phyloP scores from a whole-genome alignment of 2,888 invertebrate genomes.

The Papilio demoleus region DNA sequence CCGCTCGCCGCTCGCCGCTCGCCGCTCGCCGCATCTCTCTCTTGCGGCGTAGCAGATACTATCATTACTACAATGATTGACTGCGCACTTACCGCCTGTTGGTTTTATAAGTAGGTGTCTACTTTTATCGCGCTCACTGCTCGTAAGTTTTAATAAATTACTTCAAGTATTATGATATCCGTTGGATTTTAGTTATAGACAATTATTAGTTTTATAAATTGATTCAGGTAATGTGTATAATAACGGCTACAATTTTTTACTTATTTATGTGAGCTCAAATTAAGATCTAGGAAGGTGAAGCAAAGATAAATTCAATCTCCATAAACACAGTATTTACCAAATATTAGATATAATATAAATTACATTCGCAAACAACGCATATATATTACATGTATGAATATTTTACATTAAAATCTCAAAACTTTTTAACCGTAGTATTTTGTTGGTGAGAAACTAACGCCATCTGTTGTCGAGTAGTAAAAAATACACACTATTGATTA shows the following conservation, averaged over 20 bases:
- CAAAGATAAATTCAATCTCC: too few relatives aligned
- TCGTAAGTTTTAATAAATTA: slow-evolving; percentile 8
- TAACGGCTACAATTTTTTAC: too few relatives aligned
- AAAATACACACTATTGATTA: too few relatives aligned
- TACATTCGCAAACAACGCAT: too few relatives aligned
- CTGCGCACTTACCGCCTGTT: slow-evolving; percentile 69
- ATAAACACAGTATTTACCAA: too few relatives aligned
- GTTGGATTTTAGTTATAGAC: too few relatives aligned
- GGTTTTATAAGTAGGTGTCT: slow-evolving; percentile 48
- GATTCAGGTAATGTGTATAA: not conserved
- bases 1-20: slow-evolving; percentile 78
- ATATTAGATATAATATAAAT: too few relatives aligned
- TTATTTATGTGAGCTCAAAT: too few relatives aligned
- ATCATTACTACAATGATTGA: slow-evolving; percentile 79
- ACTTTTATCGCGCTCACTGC: slow-evolving; percentile 41
- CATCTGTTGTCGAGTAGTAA: slow-evolving; percentile 43
- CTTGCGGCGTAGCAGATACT: slow-evolving; percentile 55
- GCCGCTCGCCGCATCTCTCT: slow-evolving; percentile 74
- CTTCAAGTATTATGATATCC: not conserved
- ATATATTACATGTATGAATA: too few relatives aligned
- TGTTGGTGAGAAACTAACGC: slow-evolving; percentile 30
- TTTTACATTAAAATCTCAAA: too few relatives aligned
- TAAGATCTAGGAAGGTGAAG: too few relatives aligned
- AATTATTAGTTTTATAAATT: not conserved
- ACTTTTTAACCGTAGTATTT: not conserved